Base-by-base conservation (phyloP, 2,797 vertebrate genomes). In the Dromococcyx pavoninus region DNA sequence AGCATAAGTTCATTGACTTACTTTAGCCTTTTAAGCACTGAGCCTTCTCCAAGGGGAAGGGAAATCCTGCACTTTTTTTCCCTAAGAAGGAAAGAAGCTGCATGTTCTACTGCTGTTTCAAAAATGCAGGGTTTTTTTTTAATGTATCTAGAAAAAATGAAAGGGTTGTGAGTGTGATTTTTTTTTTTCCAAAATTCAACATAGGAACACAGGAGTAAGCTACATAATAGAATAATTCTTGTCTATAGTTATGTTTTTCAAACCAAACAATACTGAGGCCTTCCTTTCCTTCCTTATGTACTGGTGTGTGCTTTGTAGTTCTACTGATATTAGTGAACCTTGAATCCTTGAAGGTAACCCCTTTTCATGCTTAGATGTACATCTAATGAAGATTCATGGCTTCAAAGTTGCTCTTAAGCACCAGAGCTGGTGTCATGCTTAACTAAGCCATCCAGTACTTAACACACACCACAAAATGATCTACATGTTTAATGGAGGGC, bases 401-500 rank as follows among this genome's bases (percentile, higher is more conserved):
- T 93, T 95, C 80, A 86, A 33, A 94, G 69, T 58, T 72, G 64
- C n/a, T 91, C 44, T 74, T 43, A 53, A 77, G 62, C 28, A 76
- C 51, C 35, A 72, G 35, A 71, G 43, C 69, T 54, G 4, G 61
- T 88, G 76, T 79, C 57, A 67, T 67, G 88, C 77, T 66, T 86
- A 77, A 51, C 69, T 73, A 82, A 94, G 56, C 30, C 43, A 60
- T 66, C 39, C 28, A 83, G 86, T 61, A 93, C 70, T 85, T 95
- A 95, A 96, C 77, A 86, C 33, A 61, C 70, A 74, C 72, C 35
- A 50, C 72, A 75, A 60, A 53, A 44, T 86, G 69, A 86, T 58
- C 71, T 93, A 53, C 90, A 89, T 91, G 88, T 93, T 96, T 96
- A 95, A 96, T 85, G 43, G 50, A 28, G 46, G 58, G 44, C 60